These are phyloP conservation scores for Diacarnus erythraeanus DNA, from an alignment of 37 sponge, comb jelly and placozoan species.

Conservation along the genomic window DNA sequence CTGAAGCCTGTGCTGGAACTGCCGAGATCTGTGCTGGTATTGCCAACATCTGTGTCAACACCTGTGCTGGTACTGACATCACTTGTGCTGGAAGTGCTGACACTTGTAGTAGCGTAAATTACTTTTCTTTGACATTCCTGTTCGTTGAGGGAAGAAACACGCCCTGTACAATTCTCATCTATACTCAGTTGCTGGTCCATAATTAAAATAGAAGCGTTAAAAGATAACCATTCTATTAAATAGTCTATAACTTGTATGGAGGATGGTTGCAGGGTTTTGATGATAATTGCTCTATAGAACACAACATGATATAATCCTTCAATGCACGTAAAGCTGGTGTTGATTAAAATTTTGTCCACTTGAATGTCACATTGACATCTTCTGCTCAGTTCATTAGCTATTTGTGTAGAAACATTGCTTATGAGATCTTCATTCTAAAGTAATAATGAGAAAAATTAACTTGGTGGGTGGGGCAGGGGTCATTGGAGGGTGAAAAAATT, in stretches of 20 bases:
- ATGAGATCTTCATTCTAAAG: background rate
- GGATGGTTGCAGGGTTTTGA: background rate
- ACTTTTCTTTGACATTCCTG: background rate
- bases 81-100: too few species aligned
- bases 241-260: background rate
- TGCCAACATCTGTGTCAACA: too few species aligned
- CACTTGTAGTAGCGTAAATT: too few species aligned
- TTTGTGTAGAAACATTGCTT: background rate
- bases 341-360: background rate
- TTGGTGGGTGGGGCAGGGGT: too few species aligned
- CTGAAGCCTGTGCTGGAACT: too few species aligned
- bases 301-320: background rate
- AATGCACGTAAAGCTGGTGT: background rate
- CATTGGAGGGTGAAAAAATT: too few species aligned
- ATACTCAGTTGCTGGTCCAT: background rate
- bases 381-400: background rate
- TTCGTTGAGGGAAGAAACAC: background rate
- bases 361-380: background rate
- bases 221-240: background rate
- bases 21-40: too few species aligned
- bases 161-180: background rate
- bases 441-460: too few species aligned
- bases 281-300: background rate
- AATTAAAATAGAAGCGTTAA: background rate
- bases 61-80: too few species aligned